Base-by-base conservation (phyloP, 1,140 invertebrate genomes). In the Drosophila sechellia region DNA sequence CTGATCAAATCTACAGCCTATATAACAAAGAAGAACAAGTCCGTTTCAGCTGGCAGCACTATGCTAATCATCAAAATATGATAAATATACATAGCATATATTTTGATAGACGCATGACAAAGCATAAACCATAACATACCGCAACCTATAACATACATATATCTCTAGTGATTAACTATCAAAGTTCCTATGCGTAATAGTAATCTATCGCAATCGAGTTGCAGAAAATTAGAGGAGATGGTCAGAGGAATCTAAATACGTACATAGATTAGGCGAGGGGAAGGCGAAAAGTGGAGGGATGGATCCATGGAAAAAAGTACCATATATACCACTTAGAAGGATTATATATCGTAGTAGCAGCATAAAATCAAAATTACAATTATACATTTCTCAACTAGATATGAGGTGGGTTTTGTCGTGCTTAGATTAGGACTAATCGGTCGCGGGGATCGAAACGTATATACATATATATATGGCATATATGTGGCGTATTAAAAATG, bases 131-230 rank as follows among this genome's bases (percentile, higher is more conserved):
- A 79, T 60, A 59, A 77, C 45, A 52, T 65, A 69, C 56, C 50
- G 74, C 53, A 59, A 77, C 50, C 61, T 65, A 77, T 56, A 71
- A 77, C 81, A 87, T 68, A 77, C 81, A 87, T 68, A 79, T 87
- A 77, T 89, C 79, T 90, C 77, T 90, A 90, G 86, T 90, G 86
- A 90, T 90, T 90, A 90, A 75, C 87, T 90, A 89, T 91, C 80
- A 85, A 91, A 91, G 89, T 91, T 91, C 89, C 89, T 91, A 91
- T 79, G 83, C 83, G 83, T 86, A 86, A 86, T 79, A 77, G 85
- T 84, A 90, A 79, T 89, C 80, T 89, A 79, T 70, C 61, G 66
- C 64, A 72, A 78, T 65, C 43, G 55, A 76, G 61, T 70, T 42
- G 42, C 31, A 64, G 39, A 31, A 46, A 39, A 49, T 15, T 53